Conservation (phyloP, 2,113 vertebrate genomes). For the Clupea harengus region DNA sequence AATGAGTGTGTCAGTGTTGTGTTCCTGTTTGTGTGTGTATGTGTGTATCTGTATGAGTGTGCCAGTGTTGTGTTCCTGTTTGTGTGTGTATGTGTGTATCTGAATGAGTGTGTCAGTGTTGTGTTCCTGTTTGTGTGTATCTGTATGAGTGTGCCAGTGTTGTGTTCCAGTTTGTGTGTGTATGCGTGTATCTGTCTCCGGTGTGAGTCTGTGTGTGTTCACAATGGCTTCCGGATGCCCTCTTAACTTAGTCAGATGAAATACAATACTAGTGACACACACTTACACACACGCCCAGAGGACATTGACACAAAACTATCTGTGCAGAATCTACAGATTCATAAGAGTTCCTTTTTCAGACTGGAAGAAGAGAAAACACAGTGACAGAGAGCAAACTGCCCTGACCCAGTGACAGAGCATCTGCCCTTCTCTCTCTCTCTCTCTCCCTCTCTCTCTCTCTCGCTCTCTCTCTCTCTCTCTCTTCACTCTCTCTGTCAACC, state of each 20-base stretch:
- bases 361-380: background rate
- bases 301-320: background rate
- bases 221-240: background rate
- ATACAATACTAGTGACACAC: background rate
- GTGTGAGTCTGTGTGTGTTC: background rate
- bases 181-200: constrained; percentile 11
- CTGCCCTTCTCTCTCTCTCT: background rate
- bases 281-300: background rate
- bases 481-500: background rate
- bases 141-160: background rate
- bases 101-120: background rate
- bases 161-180: background rate
- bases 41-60: constrained; percentile 11
- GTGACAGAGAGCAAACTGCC: background rate
- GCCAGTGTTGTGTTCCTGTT: background rate
- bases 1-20: background rate
- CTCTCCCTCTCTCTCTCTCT: background rate
- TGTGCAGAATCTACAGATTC: background rate
- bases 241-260: background rate
- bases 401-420: background rate
- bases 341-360: background rate
- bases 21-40: background rate
- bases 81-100: constrained; percentile 8
- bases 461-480: background rate
- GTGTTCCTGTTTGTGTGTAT: background rate